Evolutionary conservation across 2,797 vertebrate genomes (phyloP).

Genomic region (Cyprinodon diabolis): DNA sequence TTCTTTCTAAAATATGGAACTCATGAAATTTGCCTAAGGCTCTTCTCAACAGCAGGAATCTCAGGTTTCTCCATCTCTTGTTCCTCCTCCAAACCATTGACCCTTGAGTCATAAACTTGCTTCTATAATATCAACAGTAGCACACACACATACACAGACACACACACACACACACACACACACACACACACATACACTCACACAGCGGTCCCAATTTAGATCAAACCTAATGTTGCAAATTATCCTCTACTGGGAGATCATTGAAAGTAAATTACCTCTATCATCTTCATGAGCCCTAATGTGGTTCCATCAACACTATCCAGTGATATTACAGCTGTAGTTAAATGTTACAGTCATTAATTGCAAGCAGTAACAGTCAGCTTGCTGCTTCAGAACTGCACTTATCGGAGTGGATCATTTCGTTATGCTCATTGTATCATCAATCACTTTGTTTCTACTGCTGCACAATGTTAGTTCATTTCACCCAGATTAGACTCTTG

Average conservation of each 20-base stretch:
- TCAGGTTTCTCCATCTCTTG: conserved; percentile 24
- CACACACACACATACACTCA: conserved; percentile 8
- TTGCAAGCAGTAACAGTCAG: conserved; percentile 46
- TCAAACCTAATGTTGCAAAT: conserved; percentile 55
- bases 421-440: conserved; percentile 56
- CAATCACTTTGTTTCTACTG: conserved; percentile 46
- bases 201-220: conserved; percentile 58
- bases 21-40: conserved; percentile 3
- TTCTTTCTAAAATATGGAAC: background rate
- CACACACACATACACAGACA: too few species aligned
- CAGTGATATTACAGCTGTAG: conserved; percentile 62
- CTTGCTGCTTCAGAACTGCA: conserved; percentile 33
- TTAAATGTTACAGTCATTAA: conserved; percentile 70
- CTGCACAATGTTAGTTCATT: conserved; percentile 18
- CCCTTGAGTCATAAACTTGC: conserved; percentile 33
- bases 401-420: conserved; percentile 56
- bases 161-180: too few species aligned
- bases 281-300: conserved; percentile 57
- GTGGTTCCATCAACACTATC: conserved; percentile 39
- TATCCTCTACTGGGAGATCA: conserved; percentile 59
- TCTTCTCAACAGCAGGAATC: conserved; percentile 10
- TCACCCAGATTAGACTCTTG: conserved; percentile 13
- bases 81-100: conserved; percentile 42
- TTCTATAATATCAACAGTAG: conserved; percentile 24
- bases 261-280: conserved; percentile 59